Base-by-base conservation (phyloP, 2,113 vertebrate species). In the Empidonax alnorum region DNA sequence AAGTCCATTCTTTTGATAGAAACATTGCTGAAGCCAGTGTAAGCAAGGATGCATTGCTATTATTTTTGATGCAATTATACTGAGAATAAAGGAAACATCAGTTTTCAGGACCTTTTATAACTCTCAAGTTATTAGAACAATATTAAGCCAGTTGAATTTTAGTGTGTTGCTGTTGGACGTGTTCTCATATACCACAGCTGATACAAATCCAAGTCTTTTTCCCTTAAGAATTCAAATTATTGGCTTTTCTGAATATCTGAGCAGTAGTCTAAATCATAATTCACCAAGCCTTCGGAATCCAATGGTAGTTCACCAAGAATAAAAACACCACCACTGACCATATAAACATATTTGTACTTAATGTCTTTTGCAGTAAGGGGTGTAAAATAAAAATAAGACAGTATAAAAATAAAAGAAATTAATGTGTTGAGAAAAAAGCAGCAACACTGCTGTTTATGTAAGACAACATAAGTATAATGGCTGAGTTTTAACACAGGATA, bases 151-250 rank as follows among this genome's bases (percentile, higher is more conserved):
- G 25, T 37, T 80, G 67, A 87, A 85, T 90, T 56, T 76, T 52
- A 84, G 30, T 31, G 11, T 80, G 37, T 68, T 87, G 18, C 50
- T 88, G 37, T 69, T 88, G 80, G 59, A 53, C 53, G 28, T 79
- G 84, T 94, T 88, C 49, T 96, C 25, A 50, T 80, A 83, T 84
- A 68, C 22, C 21, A 77, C 46, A 94, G 58, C 59, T 90, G 72
- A 73, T 69, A 83, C 37, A 92, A 78, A 83, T 63, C 30, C 41
- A 83, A 24, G 22, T 44, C 6, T 61, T 76, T 93, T 47, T 4
- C 58, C 37, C 61, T 81, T 74, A 30, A 81, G 47, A 74, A 74
- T 50, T 63, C 24, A 72, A 56, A 63, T 72, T 78, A 47, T 46
- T 87, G 8, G 46, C 21, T 88, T 89, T 89, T 81, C 53, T 95